phyloP scores from a whole-genome alignment of 2,113 vertebrate species.

The Pan paniscus region DNA sequence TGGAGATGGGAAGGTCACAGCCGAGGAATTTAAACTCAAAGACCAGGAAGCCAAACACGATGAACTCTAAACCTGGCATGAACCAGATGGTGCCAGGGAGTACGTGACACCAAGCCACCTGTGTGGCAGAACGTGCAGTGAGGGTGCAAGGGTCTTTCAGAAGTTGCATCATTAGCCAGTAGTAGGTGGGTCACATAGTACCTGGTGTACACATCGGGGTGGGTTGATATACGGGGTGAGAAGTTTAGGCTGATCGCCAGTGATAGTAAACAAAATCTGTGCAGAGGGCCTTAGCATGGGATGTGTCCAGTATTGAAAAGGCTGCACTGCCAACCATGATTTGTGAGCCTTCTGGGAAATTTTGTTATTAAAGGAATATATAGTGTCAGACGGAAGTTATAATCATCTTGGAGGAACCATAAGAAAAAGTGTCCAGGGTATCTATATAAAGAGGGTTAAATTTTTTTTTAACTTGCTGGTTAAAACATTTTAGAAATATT shows the following conservation, averaged over 20 bases:
- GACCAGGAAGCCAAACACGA: slow-evolving; percentile 94
- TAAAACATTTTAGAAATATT: slow-evolving; percentile 31
- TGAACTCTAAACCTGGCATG: slow-evolving; percentile 88
- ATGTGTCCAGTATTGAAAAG: neutral
- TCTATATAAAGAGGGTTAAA: slow-evolving; percentile 5
- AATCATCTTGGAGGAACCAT: neutral
- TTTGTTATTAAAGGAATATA: slow-evolving; percentile 47
- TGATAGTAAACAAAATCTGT: neutral
- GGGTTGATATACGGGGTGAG: neutral
- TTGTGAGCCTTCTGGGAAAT: neutral
- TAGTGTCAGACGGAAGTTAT: neutral
- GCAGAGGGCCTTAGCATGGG: slow-evolving; percentile 34
- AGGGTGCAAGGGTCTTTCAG: neutral
- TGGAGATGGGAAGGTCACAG: slow-evolving; percentile 93
- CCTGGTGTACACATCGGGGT: neutral
- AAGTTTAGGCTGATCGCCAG: neutral
- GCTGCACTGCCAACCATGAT: rapidly evolving
- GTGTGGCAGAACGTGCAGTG: neutral
- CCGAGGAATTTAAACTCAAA: slow-evolving; percentile 96
- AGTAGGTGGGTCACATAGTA: neutral
- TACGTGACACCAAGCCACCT: slow-evolving; percentile 2
- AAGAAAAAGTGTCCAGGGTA: neutral
- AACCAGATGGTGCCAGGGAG: neutral
- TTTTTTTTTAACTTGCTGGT: slow-evolving; percentile 27
- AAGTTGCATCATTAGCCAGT: neutral